Base-by-base conservation (phyloP, 2,113 vertebrate genomes). In the Pungitius pungitius region DNA sequence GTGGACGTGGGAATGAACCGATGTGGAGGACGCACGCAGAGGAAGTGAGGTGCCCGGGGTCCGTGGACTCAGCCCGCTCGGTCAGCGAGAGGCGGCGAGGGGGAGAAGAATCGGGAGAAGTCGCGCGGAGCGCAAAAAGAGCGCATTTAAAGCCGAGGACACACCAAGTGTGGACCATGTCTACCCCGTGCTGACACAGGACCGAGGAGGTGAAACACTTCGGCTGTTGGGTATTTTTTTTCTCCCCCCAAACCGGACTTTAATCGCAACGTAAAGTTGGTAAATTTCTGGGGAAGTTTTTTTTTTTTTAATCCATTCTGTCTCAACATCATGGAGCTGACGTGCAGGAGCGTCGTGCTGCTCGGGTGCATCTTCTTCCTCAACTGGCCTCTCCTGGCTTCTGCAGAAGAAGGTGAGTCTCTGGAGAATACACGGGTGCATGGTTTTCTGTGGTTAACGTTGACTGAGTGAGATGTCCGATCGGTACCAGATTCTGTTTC, bases 361-460 rank as follows among this genome's bases (percentile, higher is more conserved):
- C 79, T 94, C 70, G 89, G 88, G 52, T 72, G 77, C 76, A 37
- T 93, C 78, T 24, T 92, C 61, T 22, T 92, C 58, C 68, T 90
- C 64, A 76, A 84, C 37, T 83, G 80, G 79, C 20, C 79, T 69
- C 78, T 69, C 8, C 76, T 75, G 81, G 81, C 70, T 47, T 77
- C 79, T 81, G 92, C 92, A 82, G 92, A 93, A 57, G 94, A 94
- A 92, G 94, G 94, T 94, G 81, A 85, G 91, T 89, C 43, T 45
- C 43, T 45, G 15, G 5, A 13, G 49, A 75, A 58, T 69, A 7
- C 33, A 35, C 33, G 33, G 6, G 33, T 35, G 33, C 1, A 35
- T 6, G 33, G 58, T 63, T 68, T 58, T 67, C n/a, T 77, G 60
- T 64, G 67, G 59, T 73, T 73, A 4, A 56, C 65, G n/a, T n/a